Conservation (phyloP, 1,140 invertebrate genomes). For the Luehdorfia chinensis region DNA sequence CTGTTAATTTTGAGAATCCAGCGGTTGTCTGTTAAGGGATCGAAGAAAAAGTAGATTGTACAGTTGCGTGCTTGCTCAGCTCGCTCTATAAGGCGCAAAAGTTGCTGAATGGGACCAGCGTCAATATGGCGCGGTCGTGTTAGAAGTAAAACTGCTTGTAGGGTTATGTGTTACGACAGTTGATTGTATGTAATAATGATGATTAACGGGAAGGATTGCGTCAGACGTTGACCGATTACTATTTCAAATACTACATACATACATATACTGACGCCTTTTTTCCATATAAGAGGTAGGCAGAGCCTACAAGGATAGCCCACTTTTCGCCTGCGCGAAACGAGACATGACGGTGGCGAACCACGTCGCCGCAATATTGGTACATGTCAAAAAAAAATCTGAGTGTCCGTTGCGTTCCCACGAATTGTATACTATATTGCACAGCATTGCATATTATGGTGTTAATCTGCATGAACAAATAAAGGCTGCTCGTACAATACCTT, state of each 20-base stretch:
- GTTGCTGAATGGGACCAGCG: constrained; percentile 12
- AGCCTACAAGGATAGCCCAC: too few species aligned
- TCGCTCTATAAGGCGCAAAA: constrained; percentile 8
- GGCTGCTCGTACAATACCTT: too few species aligned
- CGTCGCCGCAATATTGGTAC: too few species aligned
- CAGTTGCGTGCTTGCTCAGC: neutral
- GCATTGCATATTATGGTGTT: too few species aligned
- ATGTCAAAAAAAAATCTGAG: too few species aligned
- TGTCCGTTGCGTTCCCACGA: too few species aligned
- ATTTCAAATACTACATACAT: neutral
- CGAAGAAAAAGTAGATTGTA: constrained; percentile 9
- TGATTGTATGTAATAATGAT: constrained; percentile 12
- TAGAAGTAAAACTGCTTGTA: constrained; percentile 15
- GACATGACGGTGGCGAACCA: too few species aligned
- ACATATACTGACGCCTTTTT: too few species aligned
- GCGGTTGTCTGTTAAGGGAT: constrained; percentile 8
- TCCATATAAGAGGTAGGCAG: neutral
- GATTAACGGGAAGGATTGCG: neutral
- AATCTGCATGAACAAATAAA: too few species aligned
- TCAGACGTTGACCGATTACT: neutral
- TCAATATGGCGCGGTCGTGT: neutral
- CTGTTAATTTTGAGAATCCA: constrained; percentile 17
- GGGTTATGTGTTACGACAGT: constrained; percentile 14
- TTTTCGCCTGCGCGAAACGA: too few species aligned
- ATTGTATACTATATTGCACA: too few species aligned